These are phyloP conservation scores for Pseudococcus jackbeardsleyi DNA, from an alignment of 2,888 invertebrate species.

Conservation along the genomic window DNA sequence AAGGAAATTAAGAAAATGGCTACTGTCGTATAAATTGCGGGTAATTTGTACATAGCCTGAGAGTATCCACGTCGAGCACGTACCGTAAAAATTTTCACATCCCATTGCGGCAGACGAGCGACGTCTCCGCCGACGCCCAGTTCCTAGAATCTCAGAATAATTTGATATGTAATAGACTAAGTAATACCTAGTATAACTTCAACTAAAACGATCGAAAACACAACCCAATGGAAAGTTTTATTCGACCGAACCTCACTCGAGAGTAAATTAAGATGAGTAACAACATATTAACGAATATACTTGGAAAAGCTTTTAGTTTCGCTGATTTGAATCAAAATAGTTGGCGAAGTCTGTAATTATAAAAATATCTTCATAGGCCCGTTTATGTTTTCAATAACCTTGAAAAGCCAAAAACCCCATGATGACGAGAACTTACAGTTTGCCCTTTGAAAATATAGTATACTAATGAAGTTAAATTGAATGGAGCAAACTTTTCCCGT, in stretches of 20 bases:
- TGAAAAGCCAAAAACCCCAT: slow-evolving; percentile 15
- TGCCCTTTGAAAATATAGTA: background rate
- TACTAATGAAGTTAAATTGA: slow-evolving; percentile 25
- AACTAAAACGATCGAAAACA: slow-evolving; percentile 16
- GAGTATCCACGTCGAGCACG: background rate
- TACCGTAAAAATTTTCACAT: slow-evolving; percentile 22
- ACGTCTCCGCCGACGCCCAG: background rate
- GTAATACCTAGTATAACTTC: background rate
- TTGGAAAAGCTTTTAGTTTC: slow-evolving; percentile 51
- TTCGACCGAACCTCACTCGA: background rate
- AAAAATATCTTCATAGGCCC: background rate
- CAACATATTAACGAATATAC: slow-evolving; percentile 35
- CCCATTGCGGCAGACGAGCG: background rate
- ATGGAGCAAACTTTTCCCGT: background rate
- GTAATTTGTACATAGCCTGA: slow-evolving; percentile 38
- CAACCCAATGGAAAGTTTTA: slow-evolving; percentile 8
- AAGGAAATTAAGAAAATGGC: slow-evolving; percentile 43
- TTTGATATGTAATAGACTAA: background rate
- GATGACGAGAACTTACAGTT: background rate
- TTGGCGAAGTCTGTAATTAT: slow-evolving; percentile 2
- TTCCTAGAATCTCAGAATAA: background rate
- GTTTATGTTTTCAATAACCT: slow-evolving; percentile 33
- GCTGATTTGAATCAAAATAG: slow-evolving; percentile 1
- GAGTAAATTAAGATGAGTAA: slow-evolving; percentile 20
- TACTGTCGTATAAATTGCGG: slow-evolving; percentile 41